phyloP scores from a whole-genome alignment of 2,797 vertebrate genomes.

The Enteromius thamalakanensis region DNA sequence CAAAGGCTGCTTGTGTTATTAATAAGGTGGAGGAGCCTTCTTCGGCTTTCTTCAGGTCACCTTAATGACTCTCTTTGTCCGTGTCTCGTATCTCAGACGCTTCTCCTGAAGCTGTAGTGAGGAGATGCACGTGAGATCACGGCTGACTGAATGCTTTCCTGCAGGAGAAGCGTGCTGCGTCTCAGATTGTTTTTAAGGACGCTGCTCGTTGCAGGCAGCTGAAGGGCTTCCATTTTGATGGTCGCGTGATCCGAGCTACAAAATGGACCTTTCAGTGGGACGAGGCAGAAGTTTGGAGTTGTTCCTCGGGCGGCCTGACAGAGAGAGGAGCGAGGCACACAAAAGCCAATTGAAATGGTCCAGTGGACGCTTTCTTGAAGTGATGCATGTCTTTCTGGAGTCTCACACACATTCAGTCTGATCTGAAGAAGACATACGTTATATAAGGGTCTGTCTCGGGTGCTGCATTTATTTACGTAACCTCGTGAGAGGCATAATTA shows the following conservation, averaged over 20 bases:
- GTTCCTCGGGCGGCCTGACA: constrained; percentile 72
- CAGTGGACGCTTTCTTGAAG: constrained; percentile 79
- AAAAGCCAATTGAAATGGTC: constrained; percentile 82
- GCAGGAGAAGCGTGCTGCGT: background rate
- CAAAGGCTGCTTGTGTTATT: constrained; percentile 26
- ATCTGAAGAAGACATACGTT: constrained; percentile 25
- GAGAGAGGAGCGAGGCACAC: constrained; percentile 59
- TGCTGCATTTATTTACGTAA: background rate
- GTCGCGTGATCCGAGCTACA: constrained; percentile 49
- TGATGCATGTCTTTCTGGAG: constrained; percentile 74
- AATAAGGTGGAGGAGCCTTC: background rate
- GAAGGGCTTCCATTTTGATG: constrained; percentile 63
- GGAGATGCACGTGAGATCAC: background rate
- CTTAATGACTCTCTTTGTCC: constrained; percentile 9
- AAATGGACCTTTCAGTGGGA: constrained; percentile 45
- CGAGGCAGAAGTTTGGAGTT: constrained; percentile 55
- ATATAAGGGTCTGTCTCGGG: constrained; percentile 13
- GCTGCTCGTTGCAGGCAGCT: constrained; percentile 32
- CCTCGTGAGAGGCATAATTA: background rate
- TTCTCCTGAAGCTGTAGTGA: background rate
- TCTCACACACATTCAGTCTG: background rate
- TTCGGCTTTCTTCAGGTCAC: constrained; percentile 7
- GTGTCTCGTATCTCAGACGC: background rate
- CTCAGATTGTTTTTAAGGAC: background rate
- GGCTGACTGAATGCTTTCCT: background rate